Percentiles rank a stretch among this genome's conserved stretches.
Conservation (phyloP, 2,888 invertebrate species). For the Digitonthophagus gazella region DNA sequence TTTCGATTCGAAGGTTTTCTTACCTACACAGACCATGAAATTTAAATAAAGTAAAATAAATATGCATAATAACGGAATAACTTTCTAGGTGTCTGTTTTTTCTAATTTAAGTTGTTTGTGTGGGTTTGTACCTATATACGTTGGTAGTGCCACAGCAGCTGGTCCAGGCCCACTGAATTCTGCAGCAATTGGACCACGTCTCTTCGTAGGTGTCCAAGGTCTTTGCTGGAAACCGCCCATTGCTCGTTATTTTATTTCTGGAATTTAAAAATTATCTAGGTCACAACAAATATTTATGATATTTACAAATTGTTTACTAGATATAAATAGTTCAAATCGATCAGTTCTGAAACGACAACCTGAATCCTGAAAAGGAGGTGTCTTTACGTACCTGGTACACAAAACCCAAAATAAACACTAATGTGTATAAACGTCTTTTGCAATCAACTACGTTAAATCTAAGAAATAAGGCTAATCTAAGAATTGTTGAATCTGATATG, state of each 20-base stretch:
- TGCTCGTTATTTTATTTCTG: slow-evolving; percentile 24
- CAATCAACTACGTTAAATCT: no score
- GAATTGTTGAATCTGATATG: background rate
- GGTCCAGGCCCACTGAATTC: slow-evolving; percentile 86
- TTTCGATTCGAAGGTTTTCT: slow-evolving; percentile 73
- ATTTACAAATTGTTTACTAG: background rate
- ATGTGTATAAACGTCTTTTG: no score
- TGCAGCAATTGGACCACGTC: slow-evolving; percentile 85
- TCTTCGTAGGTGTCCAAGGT: slow-evolving; percentile 87
- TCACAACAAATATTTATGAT: background rate
- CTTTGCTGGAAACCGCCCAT: slow-evolving; percentile 79
- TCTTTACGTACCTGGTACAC: background rate
- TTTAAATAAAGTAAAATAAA: no score
- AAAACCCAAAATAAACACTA: background rate
- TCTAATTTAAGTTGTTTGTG: background rate
- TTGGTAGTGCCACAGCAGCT: slow-evolving; percentile 78
- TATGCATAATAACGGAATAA: slow-evolving; percentile 2
- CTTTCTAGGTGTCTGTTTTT: background rate
- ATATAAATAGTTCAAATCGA: background rate
- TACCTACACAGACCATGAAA: slow-evolving; percentile 52
- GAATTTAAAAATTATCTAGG: slow-evolving; percentile 8
- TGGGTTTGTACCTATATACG: slow-evolving; percentile 68
- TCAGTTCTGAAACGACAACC: background rate
- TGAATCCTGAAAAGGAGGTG: background rate
- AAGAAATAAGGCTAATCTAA: background rate